Evolutionary conservation across 2,797 vertebrate species (phyloP).

Genomic region (Galaxias olidus): DNA sequence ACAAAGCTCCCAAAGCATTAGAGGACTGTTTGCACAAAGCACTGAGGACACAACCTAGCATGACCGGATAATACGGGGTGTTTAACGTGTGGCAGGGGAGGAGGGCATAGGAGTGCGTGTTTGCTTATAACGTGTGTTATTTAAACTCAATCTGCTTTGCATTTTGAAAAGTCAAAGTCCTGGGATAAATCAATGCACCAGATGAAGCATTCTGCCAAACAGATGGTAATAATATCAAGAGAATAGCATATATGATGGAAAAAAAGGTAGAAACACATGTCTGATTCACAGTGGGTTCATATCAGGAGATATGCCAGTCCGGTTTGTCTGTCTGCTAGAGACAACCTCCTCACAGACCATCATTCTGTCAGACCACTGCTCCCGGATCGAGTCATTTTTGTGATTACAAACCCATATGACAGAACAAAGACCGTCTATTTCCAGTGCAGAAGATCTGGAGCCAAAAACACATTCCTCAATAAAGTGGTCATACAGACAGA

Average conservation of each 20-base stretch:
- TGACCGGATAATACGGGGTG: too few species aligned
- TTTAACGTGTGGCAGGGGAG: too few species aligned
- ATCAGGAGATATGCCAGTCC: background rate
- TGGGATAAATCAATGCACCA: background rate
- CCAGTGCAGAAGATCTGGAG: background rate
- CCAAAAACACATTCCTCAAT: background rate
- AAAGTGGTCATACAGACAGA: background rate
- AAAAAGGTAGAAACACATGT: constrained; percentile 9
- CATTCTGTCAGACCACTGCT: constrained; percentile 14
- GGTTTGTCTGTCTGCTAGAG: constrained; percentile 27
- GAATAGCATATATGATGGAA: background rate
- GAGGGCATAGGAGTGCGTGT: too few species aligned
- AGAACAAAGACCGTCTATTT: background rate
- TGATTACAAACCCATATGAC: constrained; percentile 23
- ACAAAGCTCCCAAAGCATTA: too few species aligned
- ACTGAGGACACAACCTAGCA: too few species aligned
- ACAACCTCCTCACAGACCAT: background rate
- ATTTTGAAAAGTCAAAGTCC: too few species aligned
- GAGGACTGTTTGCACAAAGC: too few species aligned
- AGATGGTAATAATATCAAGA: constrained; percentile 11
- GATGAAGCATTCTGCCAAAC: background rate
- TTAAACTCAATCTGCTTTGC: background rate
- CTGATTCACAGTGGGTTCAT: background rate
- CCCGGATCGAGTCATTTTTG: constrained; percentile 21
- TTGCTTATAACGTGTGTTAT: too few species aligned